A percentile compares a stretch with the other conserved stretches of the same genome.
These are phyloP conservation scores for Epinephelus cyanopodus DNA, from an alignment of 2,113 vertebrate species.

Conservation along the genomic window DNA sequence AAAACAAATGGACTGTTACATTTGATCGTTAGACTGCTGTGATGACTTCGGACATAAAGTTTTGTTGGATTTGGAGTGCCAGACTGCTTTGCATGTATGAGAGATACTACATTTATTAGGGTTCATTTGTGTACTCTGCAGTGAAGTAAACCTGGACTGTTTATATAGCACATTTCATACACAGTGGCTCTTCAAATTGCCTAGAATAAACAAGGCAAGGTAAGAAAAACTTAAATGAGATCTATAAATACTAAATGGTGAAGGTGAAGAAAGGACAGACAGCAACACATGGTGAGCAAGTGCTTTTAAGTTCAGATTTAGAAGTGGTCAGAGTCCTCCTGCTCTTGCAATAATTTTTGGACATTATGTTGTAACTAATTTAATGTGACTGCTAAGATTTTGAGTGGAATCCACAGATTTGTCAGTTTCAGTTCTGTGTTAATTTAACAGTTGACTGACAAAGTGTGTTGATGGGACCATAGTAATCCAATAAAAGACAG, in stretches of 20 bases:
- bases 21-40: not conserved
- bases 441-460: no score
- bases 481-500: no score
- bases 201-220: not conserved
- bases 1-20: not conserved
- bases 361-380: no score
- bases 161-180: not conserved
- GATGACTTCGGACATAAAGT: constrained; percentile 5
- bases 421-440: no score
- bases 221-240: not conserved
- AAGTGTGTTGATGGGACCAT: no score
- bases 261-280: not conserved
- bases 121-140: not conserved
- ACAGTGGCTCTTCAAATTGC: not conserved
- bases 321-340: no score
- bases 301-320: not conserved
- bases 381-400: no score
- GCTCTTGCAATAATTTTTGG: no score
- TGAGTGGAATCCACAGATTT: no score
- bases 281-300: not conserved
- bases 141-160: not conserved
- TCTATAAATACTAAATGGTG: no score
- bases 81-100: not conserved
- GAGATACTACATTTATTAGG: not conserved
- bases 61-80: not conserved